Percentiles rank a stretch among this genome's conserved stretches.
Conservation (phyloP, 2,888 invertebrate genomes). For the Diarsia rubi region DNA sequence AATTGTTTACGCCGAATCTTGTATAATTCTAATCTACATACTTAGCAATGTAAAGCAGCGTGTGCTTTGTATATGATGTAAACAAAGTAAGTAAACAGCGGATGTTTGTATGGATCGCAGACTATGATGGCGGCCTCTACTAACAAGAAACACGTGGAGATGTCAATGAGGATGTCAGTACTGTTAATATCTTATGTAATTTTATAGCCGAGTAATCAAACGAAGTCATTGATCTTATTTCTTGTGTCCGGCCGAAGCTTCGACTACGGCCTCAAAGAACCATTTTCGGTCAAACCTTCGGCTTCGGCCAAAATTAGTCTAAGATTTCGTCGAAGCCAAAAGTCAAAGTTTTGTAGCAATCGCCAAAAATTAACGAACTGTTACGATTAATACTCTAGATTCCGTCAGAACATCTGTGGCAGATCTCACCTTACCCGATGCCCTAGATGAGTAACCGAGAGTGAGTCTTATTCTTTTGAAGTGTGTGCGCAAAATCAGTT, state of each 20-base stretch:
- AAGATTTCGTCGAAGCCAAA: too few species aligned
- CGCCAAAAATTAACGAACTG: background rate
- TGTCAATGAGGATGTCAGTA: conserved; percentile 19
- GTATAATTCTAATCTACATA: conserved; percentile 39
- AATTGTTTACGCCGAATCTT: conserved; percentile 42
- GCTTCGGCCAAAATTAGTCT: too few species aligned
- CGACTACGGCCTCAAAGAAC: background rate
- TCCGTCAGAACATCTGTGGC: background rate
- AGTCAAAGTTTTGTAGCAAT: too few species aligned
- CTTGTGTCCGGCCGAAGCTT: background rate
- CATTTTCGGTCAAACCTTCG: background rate
- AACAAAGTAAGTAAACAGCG: conserved; percentile 57
- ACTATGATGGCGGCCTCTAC: conserved; percentile 13
- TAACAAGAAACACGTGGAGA: conserved; percentile 36
- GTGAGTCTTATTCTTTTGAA: conserved; percentile 7
- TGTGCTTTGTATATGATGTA: conserved; percentile 38
- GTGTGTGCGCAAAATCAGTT: conserved; percentile 38
- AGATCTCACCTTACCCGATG: background rate
- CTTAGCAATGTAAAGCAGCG: conserved; percentile 24
- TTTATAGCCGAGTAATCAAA: conserved; percentile 10
- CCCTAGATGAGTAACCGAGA: background rate
- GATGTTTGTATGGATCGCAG: conserved; percentile 49
- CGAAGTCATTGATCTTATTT: conserved; percentile 1
- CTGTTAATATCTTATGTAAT: conserved; percentile 12
- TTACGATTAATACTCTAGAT: too few species aligned